phyloP scores from a whole-genome alignment of 2,797 vertebrate species.

The Aphelocoma californica region DNA sequence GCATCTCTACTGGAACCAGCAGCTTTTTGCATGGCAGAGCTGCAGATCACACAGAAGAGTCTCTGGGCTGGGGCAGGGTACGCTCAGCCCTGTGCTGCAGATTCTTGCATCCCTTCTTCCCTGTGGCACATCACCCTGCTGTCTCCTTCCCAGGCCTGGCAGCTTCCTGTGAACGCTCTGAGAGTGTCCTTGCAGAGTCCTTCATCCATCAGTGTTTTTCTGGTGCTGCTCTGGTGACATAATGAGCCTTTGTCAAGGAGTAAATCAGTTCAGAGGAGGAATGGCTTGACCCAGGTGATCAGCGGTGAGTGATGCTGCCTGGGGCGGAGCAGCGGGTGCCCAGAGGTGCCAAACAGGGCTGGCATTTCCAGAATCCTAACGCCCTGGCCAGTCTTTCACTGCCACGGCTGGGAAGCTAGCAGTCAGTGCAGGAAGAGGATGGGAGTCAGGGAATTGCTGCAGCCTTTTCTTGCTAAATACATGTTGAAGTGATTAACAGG shows the following conservation, averaged over 20 bases:
- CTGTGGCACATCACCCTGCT: neutral
- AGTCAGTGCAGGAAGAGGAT: neutral
- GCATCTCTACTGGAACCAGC: fast-evolving
- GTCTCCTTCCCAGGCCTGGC: neutral
- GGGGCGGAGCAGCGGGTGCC: neutral
- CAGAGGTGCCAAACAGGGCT: neutral
- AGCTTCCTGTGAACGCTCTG: neutral
- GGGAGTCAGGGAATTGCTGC: neutral
- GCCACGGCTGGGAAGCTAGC: neutral
- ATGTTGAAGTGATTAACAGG: neutral
- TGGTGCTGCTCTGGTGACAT: neutral
- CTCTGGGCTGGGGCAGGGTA: neutral
- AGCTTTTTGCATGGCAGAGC: neutral
- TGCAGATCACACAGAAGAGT: fast-evolving
- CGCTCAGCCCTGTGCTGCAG: fast-evolving
- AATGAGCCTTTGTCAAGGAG: slow-evolving; percentile 4
- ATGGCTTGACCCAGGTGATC: neutral
- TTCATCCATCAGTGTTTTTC: neutral
- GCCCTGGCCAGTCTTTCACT: neutral
- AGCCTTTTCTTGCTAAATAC: neutral
- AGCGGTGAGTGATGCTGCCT: neutral
- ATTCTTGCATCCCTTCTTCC: neutral
- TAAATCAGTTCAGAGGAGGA: neutral
- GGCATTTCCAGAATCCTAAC: neutral
- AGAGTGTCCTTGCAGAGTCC: neutral